A percentile compares a stretch with the other conserved stretches of the same genome.
Conservation (phyloP, 2,888 invertebrate genomes). For the Callinectes sapidus region DNA sequence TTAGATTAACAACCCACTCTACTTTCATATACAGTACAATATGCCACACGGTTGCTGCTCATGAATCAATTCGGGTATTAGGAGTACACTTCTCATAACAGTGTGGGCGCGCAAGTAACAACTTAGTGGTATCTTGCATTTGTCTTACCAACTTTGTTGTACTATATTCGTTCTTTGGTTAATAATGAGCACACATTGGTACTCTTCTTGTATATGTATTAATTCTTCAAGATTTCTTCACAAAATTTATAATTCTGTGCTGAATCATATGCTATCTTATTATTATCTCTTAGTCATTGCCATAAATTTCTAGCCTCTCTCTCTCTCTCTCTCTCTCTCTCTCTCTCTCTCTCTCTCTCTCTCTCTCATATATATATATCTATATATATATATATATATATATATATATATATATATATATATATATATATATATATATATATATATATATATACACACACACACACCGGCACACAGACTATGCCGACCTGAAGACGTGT, state of each 20-base stretch:
- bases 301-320: not conserved
- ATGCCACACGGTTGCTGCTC: not conserved
- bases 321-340: not conserved
- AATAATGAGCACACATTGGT: no score
- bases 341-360: not conserved
- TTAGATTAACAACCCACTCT: not conserved
- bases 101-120: not conserved
- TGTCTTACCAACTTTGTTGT: no score
- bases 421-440: no score
- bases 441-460: no score
- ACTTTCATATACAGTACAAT: not conserved
- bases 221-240: not conserved
- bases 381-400: no score
- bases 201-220: no score
- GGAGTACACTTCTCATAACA: not conserved
- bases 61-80: not conserved
- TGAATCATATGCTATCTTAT: not conserved
- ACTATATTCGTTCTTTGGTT: no score
- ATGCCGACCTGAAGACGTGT: slow-evolving; percentile 61
- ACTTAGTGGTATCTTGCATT: no score
- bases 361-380: no score
- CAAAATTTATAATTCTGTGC: not conserved
- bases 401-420: no score
- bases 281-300: not conserved
- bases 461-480: no score